phyloP scores from a whole-genome alignment of 2,888 invertebrate species.

The Resseliella maxima region DNA sequence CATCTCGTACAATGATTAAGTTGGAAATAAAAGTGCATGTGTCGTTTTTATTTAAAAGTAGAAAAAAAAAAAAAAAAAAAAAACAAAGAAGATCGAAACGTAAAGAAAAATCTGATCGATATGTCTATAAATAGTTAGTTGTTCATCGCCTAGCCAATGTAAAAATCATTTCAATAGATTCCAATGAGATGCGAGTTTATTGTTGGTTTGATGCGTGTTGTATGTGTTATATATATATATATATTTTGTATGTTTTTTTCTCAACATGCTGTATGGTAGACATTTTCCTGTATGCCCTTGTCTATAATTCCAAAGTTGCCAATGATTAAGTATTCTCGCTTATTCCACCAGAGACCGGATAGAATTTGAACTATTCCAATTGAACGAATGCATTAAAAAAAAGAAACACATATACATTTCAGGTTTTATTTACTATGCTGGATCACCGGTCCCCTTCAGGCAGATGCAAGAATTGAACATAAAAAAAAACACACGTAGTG shows the following conservation, averaged over 20 bases:
- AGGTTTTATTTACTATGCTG: neutral
- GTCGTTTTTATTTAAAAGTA: conserved; percentile 43
- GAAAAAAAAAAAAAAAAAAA: no score
- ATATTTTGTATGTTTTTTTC: neutral
- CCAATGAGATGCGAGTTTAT: conserved; percentile 15
- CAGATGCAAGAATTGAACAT: neutral
- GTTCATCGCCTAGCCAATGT: neutral
- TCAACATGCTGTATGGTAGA: neutral
- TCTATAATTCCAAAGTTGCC: conserved; percentile 7
- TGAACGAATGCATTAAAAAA: neutral
- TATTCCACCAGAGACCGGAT: neutral
- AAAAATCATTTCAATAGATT: conserved; percentile 13
- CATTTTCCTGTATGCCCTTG: conserved; percentile 2
- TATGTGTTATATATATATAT: neutral
- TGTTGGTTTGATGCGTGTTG: neutral
- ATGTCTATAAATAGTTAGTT: conserved; percentile 52
- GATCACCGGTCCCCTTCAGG: neutral
- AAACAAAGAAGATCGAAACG: no score
- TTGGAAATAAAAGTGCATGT: conserved; percentile 46
- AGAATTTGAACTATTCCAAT: conserved; percentile 30
- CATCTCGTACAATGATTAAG: conserved; percentile 17
- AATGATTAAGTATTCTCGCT: conserved; percentile 23
- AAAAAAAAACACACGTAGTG: neutral
- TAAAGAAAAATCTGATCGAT: conserved; percentile 39
- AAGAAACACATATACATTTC: no score